Base-by-base conservation (phyloP, 2,888 invertebrate genomes). In the Ypsolopha scabrella region DNA sequence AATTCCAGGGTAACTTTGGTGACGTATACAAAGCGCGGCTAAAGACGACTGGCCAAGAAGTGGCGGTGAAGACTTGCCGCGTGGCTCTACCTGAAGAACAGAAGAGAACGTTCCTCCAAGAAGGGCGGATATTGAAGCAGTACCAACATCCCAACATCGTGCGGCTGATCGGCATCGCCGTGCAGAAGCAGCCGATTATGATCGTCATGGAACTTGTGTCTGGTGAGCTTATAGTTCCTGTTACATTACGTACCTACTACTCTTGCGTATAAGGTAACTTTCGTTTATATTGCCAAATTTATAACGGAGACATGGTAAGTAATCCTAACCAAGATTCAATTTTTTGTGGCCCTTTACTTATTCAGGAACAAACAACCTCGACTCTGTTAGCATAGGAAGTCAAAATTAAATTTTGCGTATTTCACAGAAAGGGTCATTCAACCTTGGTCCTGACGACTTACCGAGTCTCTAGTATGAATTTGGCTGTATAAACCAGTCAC, bases 101-200 rank as follows among this genome's bases (percentile, higher is more conserved):
- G 65, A 97, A 97, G 73, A 91, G 94, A 55, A 98, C 97, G 67
- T 98, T 98, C 83, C 83, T 98, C 38, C 96, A 96, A 72, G 98
- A 98, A 72, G 98, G 98, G 0, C 88, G 98, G 60, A 98, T 98
- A 60, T 87, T 98, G 10, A 97, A 98, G 74, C 97, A 97, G 75
- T 98, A 98, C 75, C 94, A 97, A 75, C 98, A 98, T 79, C 96
- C 96, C 0, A 98, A 98, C 80, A 96, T 98, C 58, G 98, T 98
- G 39, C 92, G 95, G 68, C 90, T 99, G 41, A 97, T 98, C 62
- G 99, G 99, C 35, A 98, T 99, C 63, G 98, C 98, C 63, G 98
- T 98, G 57, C 98, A 98, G 78, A 96, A 97, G 69, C 97, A 98
- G 66, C 99, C 99, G 0, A 97, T 99, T 53, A 98, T 98, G 97